phyloP scores from a whole-genome alignment of 2,888 invertebrate species.

The Eristalis intricaria region DNA sequence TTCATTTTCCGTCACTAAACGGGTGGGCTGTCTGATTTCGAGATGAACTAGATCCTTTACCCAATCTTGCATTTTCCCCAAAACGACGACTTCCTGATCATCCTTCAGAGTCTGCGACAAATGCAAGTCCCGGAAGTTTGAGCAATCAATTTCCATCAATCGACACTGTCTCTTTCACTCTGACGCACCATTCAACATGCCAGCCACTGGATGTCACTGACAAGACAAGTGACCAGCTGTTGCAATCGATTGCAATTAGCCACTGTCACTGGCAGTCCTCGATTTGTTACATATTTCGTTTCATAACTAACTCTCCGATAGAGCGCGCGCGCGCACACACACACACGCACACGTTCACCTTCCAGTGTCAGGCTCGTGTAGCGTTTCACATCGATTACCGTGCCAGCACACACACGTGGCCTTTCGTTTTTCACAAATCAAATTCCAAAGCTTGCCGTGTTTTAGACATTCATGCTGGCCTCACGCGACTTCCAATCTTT shows the following conservation, averaged over 20 bases:
- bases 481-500: constrained; percentile 28
- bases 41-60: no score
- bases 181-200: not conserved
- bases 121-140: not conserved
- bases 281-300: not conserved
- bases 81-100: not conserved
- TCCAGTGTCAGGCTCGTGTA: constrained; percentile 18
- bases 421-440: constrained; percentile 51
- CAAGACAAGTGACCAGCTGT: not conserved
- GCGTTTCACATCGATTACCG: constrained; percentile 45
- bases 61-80: no score
- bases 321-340: not conserved
- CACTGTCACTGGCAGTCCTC: not conserved
- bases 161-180: not conserved
- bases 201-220: not conserved
- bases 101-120: not conserved
- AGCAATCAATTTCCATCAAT: not conserved
- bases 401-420: constrained; percentile 22
- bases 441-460: constrained; percentile 56
- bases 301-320: constrained; percentile 32
- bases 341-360: constrained; percentile 25
- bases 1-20: no score
- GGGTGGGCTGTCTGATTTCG: no score
- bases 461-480: constrained; percentile 65
- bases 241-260: not conserved